Percentiles rank a stretch among this genome's conserved stretches.
Conservation (phyloP, 2,888 invertebrate genomes). For the Esperia sulphurella region DNA sequence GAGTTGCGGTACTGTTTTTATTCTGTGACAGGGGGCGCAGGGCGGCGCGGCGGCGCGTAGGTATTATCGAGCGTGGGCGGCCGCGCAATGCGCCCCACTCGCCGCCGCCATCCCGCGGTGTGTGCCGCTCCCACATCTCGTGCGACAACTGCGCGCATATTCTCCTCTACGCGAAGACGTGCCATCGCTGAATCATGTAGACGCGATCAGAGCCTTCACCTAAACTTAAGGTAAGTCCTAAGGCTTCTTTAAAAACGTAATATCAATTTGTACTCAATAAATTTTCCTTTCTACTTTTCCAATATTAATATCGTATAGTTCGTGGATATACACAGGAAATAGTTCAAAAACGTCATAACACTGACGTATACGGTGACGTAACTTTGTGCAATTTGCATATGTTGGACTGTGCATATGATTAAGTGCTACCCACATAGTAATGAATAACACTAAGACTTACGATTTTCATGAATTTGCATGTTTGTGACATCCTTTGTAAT, state of each 20-base stretch:
- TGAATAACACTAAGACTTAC: too few species aligned
- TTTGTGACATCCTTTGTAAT: too few species aligned
- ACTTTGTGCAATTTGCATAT: conserved; percentile 27
- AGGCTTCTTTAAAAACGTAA: not conserved
- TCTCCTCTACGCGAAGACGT: conserved; percentile 29
- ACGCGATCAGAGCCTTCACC: conserved; percentile 28
- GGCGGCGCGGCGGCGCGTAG: conserved; percentile 24
- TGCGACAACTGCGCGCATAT: conserved; percentile 27
- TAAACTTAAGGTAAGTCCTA: conserved; percentile 42
- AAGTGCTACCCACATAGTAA: not conserved
- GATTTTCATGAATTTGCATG: too few species aligned
- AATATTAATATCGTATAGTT: not conserved
- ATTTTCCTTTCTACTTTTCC: not conserved
- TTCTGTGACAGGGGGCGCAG: conserved; percentile 18
- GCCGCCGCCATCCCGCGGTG: conserved; percentile 38
- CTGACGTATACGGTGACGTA: conserved; percentile 38
- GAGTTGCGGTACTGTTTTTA: not conserved
- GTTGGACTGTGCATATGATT: conserved; percentile 8
- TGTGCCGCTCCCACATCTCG: not conserved
- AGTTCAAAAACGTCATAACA: not conserved
- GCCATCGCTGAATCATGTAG: conserved; percentile 45
- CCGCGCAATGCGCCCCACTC: conserved; percentile 41
- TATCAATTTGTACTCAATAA: not conserved
- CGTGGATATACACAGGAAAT: not conserved
- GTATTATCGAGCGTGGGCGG: conserved; percentile 72